Percentiles rank a stretch among this genome's conserved stretches.
Evolutionary conservation across 2,888 invertebrate species (phyloP).

Genomic region (Palloptera scutellata): DNA sequence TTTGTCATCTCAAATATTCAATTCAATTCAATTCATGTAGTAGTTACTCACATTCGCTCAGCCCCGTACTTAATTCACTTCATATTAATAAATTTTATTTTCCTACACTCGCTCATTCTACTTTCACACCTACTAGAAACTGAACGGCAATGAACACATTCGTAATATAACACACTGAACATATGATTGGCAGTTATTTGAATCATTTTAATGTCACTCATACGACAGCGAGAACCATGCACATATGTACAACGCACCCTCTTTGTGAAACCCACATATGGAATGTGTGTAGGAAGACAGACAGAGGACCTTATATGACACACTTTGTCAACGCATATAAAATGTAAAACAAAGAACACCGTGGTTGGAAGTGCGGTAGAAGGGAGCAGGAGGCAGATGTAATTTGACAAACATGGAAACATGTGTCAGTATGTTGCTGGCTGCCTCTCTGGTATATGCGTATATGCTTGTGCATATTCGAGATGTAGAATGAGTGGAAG

Average conservation of each 20-base stretch:
- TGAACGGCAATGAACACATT: not conserved
- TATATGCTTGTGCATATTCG: conserved; percentile 2
- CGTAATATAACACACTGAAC: not conserved
- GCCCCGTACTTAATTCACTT: too few species aligned
- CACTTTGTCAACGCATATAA: conserved; percentile 30
- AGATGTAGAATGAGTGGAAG: not conserved
- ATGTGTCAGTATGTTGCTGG: not conserved
- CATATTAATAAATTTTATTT: too few species aligned
- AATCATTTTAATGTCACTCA: conserved; percentile 59
- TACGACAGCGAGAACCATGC: conserved; percentile 34
- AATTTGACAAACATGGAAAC: conserved; percentile 4
- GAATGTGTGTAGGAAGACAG: not conserved
- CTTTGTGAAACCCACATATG: not conserved
- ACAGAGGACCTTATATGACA: conserved; percentile 18
- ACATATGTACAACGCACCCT: too few species aligned
- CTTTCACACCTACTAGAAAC: not conserved
- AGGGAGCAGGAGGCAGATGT: not conserved
- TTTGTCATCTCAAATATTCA: too few species aligned
- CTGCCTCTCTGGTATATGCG: not conserved
- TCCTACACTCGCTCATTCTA: too few species aligned
- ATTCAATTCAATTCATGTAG: too few species aligned
- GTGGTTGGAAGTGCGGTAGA: not conserved
- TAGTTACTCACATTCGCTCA: too few species aligned
- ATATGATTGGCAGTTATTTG: conserved; percentile 52
- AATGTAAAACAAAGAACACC: conserved; percentile 6